Base-by-base conservation (phyloP, 2,888 invertebrate genomes). In the Malachius bipustulatus region DNA sequence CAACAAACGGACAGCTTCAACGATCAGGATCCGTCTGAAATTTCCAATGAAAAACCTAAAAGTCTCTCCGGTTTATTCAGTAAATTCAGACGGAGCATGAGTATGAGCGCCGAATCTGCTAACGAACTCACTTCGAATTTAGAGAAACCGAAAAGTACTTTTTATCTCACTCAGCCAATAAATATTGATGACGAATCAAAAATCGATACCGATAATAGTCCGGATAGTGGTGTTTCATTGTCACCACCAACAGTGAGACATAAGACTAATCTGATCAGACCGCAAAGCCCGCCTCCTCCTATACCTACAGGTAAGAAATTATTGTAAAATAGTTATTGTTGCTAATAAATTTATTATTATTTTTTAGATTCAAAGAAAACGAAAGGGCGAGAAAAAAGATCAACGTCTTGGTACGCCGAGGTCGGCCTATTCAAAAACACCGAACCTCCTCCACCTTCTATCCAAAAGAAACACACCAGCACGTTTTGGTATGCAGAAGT, bases 401-500 rank as follows among this genome's bases (percentile, higher is more conserved):
- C 68, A 45, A 75, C 75, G 9, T 77, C 76, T 2, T 79, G 78
- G 79, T 80, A 78, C 58, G 72, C 77, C 0, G 77, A 79, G 52
- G 74, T 75, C 49, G 76, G 76, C 4, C 60, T 71, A 4, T 71
- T 69, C 39, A 69, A 67, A 42, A 44, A 51, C 26, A 46, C 45
- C 3, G 51, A 51, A 34, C 39, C 28, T 10, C 13, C 33, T 16
- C 29, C 13, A 11, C 39, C 37, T 9, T 33, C 28, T 12, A 35
- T 42, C 8, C 39, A 40, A 1, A 46, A 44, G 26, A 50, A 50
- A 30, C n/a, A n/a, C n/a, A 48, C 54, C 1, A 52, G 47, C 15
- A 55, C 56, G 2, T 56, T 50, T 41, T 57, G 78, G 78, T 79
- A 79, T 60, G 73, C 77, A 1, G 79, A 79, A 49, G 71, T 75